A percentile compares a stretch with the other conserved stretches of the same genome.
phyloP scores from a whole-genome alignment of 1,140 invertebrate genomes.

The Panulirus ornatus region DNA sequence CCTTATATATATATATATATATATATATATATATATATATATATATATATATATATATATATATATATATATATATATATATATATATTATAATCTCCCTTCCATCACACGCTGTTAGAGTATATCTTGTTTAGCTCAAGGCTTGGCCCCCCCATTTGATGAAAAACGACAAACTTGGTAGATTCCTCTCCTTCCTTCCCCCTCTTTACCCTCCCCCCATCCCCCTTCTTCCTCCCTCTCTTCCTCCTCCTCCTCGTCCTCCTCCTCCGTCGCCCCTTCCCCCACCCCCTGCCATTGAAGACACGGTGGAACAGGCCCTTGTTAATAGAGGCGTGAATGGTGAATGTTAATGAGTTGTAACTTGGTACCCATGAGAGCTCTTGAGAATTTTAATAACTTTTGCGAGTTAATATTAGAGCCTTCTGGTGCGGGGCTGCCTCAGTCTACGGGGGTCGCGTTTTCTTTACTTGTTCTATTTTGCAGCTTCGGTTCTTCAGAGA shows the following conservation, averaged over 20 bases:
- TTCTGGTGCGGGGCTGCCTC: neutral
- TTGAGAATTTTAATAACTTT: slow-evolving; percentile 72
- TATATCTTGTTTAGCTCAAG: no score
- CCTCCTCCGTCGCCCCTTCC: neutral
- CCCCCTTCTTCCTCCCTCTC: neutral
- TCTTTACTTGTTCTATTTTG: neutral
- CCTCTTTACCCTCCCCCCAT: neutral
- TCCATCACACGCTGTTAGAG: no score
- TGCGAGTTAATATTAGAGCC: slow-evolving; percentile 61
- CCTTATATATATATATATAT: neutral
- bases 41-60: neutral
- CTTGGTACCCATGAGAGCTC: slow-evolving; percentile 61
- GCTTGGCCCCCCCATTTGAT: no score
- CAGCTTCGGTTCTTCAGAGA: neutral
- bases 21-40: neutral
- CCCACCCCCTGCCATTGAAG: slow-evolving; percentile 48
- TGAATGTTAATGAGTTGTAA: slow-evolving; percentile 71
- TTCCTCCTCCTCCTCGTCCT: neutral
- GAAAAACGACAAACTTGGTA: no score
- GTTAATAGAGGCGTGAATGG: slow-evolving; percentile 69
- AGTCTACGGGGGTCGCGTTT: neutral
- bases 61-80: neutral
- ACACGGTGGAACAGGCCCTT: slow-evolving; percentile 59
- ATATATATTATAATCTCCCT: neutral
- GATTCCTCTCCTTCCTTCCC: neutral